phyloP scores from a whole-genome alignment of 1,140 invertebrate genomes.

The Oncopodura yosiiana region DNA sequence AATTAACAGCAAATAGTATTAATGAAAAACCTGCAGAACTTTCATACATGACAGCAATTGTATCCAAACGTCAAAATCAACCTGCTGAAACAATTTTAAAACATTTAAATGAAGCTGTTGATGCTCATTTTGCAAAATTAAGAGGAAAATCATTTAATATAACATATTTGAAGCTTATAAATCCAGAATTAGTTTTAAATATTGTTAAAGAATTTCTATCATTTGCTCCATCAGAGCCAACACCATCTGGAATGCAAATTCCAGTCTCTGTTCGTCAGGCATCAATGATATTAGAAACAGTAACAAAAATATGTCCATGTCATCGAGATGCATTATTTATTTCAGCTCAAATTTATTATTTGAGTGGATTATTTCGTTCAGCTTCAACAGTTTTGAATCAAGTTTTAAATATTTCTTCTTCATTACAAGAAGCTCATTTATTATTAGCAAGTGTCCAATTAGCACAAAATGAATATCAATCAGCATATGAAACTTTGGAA shows the following conservation, averaged over 20 bases:
- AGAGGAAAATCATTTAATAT: conserved; percentile 58
- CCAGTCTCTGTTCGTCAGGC: conserved; percentile 46
- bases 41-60: conserved; percentile 59
- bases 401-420: conserved; percentile 56
- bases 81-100: conserved; percentile 47
- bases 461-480: conserved; percentile 58
- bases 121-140: conserved; percentile 54
- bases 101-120: conserved; percentile 60
- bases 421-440: conserved; percentile 70
- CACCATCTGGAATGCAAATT: conserved; percentile 42
- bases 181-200: conserved; percentile 76
- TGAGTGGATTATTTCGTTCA: conserved; percentile 59
- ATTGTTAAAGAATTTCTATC: conserved; percentile 66
- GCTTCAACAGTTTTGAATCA: conserved; percentile 57
- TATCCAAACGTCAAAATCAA: conserved; percentile 48
- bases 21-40: conserved; percentile 45
- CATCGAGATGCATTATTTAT: conserved; percentile 61
- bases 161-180: conserved; percentile 61
- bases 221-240: conserved; percentile 54
- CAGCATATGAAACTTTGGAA: conserved; percentile 75
- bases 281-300: conserved; percentile 57
- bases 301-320: conserved; percentile 72
- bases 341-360: conserved; percentile 67
- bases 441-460: conserved; percentile 76
- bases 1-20: conserved; percentile 59